These are phyloP conservation scores for Sylvietta virens DNA, from an alignment of 2,113 vertebrate genomes.

Conservation along the genomic window DNA sequence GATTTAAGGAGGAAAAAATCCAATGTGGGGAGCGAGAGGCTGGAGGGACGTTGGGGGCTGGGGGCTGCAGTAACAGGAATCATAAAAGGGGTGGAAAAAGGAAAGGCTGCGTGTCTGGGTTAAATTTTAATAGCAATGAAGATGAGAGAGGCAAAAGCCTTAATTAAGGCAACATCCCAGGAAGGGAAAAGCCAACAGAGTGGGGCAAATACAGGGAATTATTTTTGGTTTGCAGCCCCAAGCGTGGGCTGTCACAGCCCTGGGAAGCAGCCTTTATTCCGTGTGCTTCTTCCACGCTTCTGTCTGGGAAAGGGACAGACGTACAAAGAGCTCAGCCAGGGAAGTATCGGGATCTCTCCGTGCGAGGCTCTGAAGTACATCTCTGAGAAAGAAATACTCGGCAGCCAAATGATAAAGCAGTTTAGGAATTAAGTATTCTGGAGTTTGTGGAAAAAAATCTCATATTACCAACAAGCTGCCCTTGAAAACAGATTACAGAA, in stretches of 20 bases:
- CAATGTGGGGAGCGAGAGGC: not conserved
- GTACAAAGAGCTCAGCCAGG: not conserved
- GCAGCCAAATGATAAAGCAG: slow-evolving; percentile 16
- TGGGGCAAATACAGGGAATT: not conserved
- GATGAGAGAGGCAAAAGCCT: slow-evolving; percentile 24
- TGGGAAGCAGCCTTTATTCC: slow-evolving; percentile 45
- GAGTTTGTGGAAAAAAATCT: slow-evolving; percentile 7
- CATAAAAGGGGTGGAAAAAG: not conserved
- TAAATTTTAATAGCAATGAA: slow-evolving; percentile 50
- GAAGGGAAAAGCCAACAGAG: not conserved
- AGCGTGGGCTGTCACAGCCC: not conserved
- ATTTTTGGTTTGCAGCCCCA: slow-evolving; percentile 2
- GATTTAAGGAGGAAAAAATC: slow-evolving; percentile 40
- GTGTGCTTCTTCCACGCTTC: slow-evolving; percentile 29
- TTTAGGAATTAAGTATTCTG: slow-evolving; percentile 5
- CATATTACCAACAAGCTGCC: not conserved
- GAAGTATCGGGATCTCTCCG: not conserved
- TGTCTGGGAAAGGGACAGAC: slow-evolving; percentile 18
- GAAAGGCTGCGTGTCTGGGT: not conserved
- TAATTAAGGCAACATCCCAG: slow-evolving; percentile 19
- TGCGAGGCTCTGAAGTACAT: not conserved
- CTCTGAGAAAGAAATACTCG: slow-evolving; percentile 24
- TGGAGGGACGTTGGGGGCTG: not conserved
- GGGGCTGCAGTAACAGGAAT: not conserved
- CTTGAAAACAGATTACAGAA: slow-evolving; percentile 29